Conservation (phyloP, 2,888 invertebrate species). For the Tholera decimalis region DNA sequence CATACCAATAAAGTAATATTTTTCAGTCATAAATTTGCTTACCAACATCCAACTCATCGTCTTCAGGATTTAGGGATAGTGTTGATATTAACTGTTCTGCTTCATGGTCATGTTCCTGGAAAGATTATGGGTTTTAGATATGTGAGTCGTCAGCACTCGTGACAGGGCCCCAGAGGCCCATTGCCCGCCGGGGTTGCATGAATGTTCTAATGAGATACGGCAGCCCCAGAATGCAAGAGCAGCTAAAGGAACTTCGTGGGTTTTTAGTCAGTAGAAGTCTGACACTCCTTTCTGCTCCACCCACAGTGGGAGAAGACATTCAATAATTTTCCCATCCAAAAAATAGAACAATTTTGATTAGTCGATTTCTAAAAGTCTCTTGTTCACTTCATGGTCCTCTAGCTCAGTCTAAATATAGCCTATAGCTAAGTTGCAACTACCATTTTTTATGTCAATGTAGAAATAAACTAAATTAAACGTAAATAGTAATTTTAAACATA, state of each 20-base stretch:
- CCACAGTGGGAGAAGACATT: too few species aligned
- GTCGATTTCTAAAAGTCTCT: neutral
- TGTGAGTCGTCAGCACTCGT: too few species aligned
- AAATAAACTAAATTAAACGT: too few species aligned
- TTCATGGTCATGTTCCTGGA: conserved; percentile 97
- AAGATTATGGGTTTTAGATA: conserved; percentile 45
- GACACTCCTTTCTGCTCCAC: neutral
- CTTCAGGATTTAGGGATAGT: conserved; percentile 95
- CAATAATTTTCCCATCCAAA: neutral
- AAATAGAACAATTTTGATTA: neutral
- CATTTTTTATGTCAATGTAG: too few species aligned
- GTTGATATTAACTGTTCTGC: conserved; percentile 98
- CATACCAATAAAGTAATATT: too few species aligned
- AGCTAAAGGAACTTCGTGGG: neutral
- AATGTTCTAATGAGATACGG: too few species aligned
- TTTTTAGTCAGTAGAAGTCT: neutral
- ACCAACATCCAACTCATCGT: conserved; percentile 97
- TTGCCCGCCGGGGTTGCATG: too few species aligned
- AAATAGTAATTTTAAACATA: conserved; percentile 76
- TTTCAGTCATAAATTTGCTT: conserved; percentile 73
- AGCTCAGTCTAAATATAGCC: neutral
- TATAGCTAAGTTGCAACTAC: neutral
- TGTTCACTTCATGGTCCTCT: neutral
- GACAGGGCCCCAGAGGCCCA: too few species aligned
- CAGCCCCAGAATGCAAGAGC: neutral